These are phyloP conservation scores for Anser cygnoides DNA, from an alignment of 2,113 vertebrate species.

Conservation along the genomic window DNA sequence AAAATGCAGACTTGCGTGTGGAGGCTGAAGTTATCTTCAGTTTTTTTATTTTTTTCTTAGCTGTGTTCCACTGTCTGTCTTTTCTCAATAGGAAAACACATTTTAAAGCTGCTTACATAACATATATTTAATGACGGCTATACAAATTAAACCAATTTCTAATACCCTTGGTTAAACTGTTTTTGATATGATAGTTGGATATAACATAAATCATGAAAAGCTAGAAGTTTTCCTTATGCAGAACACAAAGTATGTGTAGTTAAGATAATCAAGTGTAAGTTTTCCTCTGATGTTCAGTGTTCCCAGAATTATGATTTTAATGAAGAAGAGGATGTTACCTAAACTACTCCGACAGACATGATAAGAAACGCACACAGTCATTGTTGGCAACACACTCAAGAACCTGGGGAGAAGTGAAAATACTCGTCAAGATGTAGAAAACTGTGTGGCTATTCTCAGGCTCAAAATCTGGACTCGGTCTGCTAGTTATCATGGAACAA, in stretches of 20 bases:
- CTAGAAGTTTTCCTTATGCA: not conserved
- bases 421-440: not conserved
- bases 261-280: not conserved
- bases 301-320: not conserved
- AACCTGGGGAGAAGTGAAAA: not conserved
- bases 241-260: not conserved
- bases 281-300: not conserved
- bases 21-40: not conserved
- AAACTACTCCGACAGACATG: not conserved
- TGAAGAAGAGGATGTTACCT: not conserved
- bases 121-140: not conserved
- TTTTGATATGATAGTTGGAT: not conserved
- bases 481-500: conserved; percentile 36
- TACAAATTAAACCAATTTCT: not conserved
- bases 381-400: not conserved
- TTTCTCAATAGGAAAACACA: not conserved
- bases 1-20: accelerated
- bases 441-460: conserved; percentile 13
- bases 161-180: not conserved
- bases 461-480: not conserved
- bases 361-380: not conserved
- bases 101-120: not conserved
- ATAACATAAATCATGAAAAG: not conserved
- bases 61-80: not conserved
- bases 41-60: not conserved